Percentiles rank a stretch among this genome's conserved stretches.
These are phyloP conservation scores for Choristoneura rosaceana DNA, from an alignment of 2,888 invertebrate genomes.

Conservation along the genomic window DNA sequence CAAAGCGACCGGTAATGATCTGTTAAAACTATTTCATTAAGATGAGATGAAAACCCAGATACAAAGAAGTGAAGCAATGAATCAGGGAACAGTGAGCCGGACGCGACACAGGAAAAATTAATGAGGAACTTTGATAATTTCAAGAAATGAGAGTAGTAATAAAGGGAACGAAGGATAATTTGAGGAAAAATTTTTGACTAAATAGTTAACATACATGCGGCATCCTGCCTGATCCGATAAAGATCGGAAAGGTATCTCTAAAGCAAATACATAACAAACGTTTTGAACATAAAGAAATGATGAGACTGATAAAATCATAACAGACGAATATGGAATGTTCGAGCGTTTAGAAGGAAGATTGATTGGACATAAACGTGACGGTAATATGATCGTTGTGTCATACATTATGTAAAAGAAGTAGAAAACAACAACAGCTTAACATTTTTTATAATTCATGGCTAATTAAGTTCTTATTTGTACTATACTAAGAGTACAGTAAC, in stretches of 20 bases:
- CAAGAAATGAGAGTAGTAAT: constrained; percentile 16
- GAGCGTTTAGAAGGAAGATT: constrained; percentile 61
- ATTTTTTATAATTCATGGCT: too few relatives aligned
- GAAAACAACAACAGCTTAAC: not conserved
- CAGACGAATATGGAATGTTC: constrained; percentile 59
- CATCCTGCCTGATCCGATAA: constrained; percentile 4
- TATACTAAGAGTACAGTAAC: too few relatives aligned
- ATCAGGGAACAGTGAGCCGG: constrained; percentile 42
- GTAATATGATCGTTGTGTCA: constrained; percentile 56
- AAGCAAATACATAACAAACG: not conserved
- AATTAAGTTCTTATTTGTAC: too few relatives aligned
- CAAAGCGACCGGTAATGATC: constrained; percentile 50
- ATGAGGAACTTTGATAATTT: constrained; percentile 46
- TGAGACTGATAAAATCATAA: constrained; percentile 50
- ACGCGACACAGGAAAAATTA: constrained; percentile 52
- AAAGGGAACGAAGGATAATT: constrained; percentile 21
- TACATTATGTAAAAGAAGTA: constrained; percentile 49
- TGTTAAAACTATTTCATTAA: constrained; percentile 50
- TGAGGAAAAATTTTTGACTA: not conserved
- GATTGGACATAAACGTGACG: constrained; percentile 62
- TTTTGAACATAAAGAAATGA: constrained; percentile 43
- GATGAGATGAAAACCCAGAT: constrained; percentile 46
- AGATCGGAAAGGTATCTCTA: not conserved
- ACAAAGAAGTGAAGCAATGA: constrained; percentile 46
- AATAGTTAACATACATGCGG: not conserved